These are phyloP conservation scores for Gambelia wislizenii DNA, from an alignment of 2,797 vertebrate genomes.

Conservation along the genomic window DNA sequence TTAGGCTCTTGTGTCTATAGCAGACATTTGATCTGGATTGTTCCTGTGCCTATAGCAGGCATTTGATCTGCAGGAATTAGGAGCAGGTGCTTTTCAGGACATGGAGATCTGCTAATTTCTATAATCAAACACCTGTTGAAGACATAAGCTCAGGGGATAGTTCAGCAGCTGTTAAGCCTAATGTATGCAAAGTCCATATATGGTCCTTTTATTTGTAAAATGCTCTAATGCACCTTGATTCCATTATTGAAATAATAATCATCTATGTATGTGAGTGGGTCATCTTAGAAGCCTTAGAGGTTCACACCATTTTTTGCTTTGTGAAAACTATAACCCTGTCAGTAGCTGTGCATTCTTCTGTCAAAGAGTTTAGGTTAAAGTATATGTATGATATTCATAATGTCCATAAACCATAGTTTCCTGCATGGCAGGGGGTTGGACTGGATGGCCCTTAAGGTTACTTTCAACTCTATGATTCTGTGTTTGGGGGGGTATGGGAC, in stretches of 20 bases:
- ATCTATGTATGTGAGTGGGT: no score
- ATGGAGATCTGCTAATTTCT: neutral
- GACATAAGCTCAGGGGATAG: no score
- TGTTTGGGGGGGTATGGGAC: neutral
- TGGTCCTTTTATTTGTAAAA: neutral
- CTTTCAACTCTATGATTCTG: no score
- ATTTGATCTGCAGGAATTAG: neutral
- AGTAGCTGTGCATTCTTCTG: neutral
- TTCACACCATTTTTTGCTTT: neutral
- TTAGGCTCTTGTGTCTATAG: neutral
- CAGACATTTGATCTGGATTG: neutral
- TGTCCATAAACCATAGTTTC: no score
- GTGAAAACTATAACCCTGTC: neutral
- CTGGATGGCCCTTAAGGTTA: no score
- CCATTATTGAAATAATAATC: neutral
- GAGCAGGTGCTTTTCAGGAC: neutral
- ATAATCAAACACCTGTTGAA: neutral
- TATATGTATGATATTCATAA: neutral
- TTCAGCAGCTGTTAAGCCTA: neutral
- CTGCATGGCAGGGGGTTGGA: no score
- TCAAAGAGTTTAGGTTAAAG: neutral
- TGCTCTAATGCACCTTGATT: neutral
- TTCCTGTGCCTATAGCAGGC: neutral
- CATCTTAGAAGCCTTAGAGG: neutral
- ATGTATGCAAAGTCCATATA: neutral